Conservation (phyloP, 2,888 invertebrate genomes). For the Drosophila koepferae region DNA sequence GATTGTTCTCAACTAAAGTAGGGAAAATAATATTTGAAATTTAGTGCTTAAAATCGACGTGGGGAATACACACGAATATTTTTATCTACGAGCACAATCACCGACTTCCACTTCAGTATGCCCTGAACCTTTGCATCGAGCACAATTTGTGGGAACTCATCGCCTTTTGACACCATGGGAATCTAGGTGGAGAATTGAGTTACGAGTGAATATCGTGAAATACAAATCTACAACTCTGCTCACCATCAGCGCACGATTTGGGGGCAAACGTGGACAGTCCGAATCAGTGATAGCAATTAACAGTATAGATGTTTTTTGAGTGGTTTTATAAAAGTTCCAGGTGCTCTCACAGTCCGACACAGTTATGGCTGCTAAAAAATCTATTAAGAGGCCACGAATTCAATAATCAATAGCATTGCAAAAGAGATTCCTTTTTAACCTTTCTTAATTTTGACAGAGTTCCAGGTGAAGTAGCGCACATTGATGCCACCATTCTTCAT, state of each 20-base stretch:
- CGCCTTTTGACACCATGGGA: conserved; percentile 89
- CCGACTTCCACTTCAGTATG: conserved; percentile 90
- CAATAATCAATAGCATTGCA: neutral
- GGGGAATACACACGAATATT: conserved; percentile 88
- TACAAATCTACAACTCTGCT: neutral
- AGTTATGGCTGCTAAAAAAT: conserved; percentile 90
- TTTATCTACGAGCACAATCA: conserved; percentile 90
- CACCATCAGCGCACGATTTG: conserved; percentile 88
- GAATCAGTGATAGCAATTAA: conserved; percentile 91
- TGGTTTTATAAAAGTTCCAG: conserved; percentile 89
- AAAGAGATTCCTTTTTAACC: conserved; percentile 85
- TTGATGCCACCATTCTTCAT: conserved; percentile 89
- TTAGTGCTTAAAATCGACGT: neutral
- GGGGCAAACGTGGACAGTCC: conserved; percentile 91
- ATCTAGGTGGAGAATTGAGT: conserved; percentile 70
- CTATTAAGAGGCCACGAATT: conserved; percentile 83
- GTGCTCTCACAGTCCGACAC: conserved; percentile 91
- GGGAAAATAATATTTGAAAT: neutral
- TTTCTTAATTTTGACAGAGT: conserved; percentile 89
- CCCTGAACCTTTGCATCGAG: conserved; percentile 90
- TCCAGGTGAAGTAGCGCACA: conserved; percentile 89
- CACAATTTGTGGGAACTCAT: conserved; percentile 92
- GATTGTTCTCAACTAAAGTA: conserved; percentile 71
- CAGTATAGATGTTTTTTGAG: conserved; percentile 88
- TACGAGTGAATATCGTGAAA: too few species aligned